phyloP scores from a whole-genome alignment of 2,797 vertebrate species.

The Siniperca obscura region DNA sequence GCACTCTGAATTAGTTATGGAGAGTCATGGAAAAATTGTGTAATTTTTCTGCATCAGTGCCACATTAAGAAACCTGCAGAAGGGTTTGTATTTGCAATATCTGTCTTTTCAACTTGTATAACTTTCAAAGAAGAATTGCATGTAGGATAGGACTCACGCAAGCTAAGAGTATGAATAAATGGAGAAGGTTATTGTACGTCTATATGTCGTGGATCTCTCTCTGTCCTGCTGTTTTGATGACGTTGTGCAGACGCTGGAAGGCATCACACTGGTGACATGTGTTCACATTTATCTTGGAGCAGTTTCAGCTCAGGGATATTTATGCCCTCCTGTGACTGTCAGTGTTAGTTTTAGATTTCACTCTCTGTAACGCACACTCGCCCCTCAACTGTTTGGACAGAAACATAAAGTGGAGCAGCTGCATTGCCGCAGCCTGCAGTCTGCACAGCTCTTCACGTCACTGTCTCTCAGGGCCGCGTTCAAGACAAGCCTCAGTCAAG shows the following conservation, averaged over 20 bases:
- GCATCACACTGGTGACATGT: slow-evolving; percentile 70
- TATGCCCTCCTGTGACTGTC: slow-evolving; percentile 81
- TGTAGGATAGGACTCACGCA: background rate
- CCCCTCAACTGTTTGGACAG: slow-evolving; percentile 70
- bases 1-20: slow-evolving; percentile 3
- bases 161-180: background rate
- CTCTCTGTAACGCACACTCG: slow-evolving; percentile 70
- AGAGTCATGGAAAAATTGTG: slow-evolving; percentile 38
- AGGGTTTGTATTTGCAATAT: background rate
- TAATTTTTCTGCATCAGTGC: slow-evolving; percentile 3
- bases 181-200: background rate
- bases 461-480: slow-evolving; percentile 2
- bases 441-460: background rate
- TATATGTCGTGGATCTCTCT: slow-evolving; percentile 5
- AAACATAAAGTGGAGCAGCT: slow-evolving; percentile 73
- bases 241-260: slow-evolving; percentile 41
- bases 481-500: background rate
- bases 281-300: slow-evolving; percentile 82
- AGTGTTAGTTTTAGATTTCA: slow-evolving; percentile 83
- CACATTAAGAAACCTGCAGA: slow-evolving; percentile 14
- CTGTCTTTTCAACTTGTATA: background rate
- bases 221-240: slow-evolving; percentile 39
- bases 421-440: slow-evolving; percentile 31
- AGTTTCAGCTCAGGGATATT: slow-evolving; percentile 77
- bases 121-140: background rate